Percentiles rank a stretch among this genome's conserved stretches.
Evolutionary conservation across 1,140 invertebrate genomes (phyloP).

Genomic region (Lepidurus arcticus): DNA sequence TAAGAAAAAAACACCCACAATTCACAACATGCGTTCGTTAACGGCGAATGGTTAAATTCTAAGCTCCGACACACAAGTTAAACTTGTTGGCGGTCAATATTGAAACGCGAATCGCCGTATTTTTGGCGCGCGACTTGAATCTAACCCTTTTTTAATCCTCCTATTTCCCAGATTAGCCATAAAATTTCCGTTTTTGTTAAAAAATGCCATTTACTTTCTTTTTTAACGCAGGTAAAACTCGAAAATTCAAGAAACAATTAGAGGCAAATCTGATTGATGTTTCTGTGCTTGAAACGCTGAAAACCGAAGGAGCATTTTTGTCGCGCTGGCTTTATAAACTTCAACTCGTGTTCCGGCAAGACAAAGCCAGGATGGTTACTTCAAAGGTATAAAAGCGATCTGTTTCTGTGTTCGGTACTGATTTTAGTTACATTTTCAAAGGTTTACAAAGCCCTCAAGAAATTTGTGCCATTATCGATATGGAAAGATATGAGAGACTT

Average conservation of each 20-base stretch:
- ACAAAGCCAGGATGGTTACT: neutral
- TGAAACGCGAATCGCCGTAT: too few species aligned
- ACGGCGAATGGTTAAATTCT: too few species aligned
- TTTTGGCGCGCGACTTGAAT: too few species aligned
- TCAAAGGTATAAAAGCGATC: neutral
- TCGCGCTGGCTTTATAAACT: slow-evolving; percentile 3
- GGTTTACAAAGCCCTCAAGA: neutral
- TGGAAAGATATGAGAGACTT: neutral
- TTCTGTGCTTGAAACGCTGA: neutral
- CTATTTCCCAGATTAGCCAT: too few species aligned
- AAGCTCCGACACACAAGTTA: too few species aligned
- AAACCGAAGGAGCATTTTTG: neutral
- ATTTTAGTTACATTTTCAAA: neutral
- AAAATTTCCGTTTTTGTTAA: too few species aligned
- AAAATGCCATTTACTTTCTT: too few species aligned
- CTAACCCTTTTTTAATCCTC: too few species aligned
- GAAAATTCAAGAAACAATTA: neutral
- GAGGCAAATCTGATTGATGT: neutral
- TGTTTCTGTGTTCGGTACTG: neutral
- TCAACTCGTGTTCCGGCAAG: neutral
- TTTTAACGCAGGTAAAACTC: neutral
- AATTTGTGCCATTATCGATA: neutral
- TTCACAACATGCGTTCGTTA: neutral
- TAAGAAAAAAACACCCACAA: neutral
- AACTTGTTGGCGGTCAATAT: too few species aligned